Base-by-base conservation (phyloP, 2,888 invertebrate species). In the Neria commutata region DNA sequence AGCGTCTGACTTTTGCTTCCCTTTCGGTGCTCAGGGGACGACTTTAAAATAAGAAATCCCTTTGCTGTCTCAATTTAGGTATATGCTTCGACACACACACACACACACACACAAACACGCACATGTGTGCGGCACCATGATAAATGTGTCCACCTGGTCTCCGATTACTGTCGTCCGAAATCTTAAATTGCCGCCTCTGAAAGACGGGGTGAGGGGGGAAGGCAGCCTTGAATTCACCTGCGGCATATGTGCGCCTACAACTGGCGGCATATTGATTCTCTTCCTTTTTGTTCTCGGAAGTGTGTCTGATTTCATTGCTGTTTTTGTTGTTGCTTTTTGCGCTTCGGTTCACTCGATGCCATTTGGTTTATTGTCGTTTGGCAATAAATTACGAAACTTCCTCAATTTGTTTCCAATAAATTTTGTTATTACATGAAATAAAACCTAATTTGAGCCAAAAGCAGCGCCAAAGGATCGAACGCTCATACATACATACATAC, bases 331-430 rank as follows among this genome's bases (percentile, higher is more conserved):
- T n/a, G 14, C 42, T 50, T 26, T 23, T 49, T 48, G 26, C 16
- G 8, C 14, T 37, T 37, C 14, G 34, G 47, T 54, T 53, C 10
- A 48, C 21, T 53, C 54, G 37, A 42, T 58, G 45, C 54, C 54
- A 62, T 62, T 60, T 54, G 48, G 50, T 58, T 62, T 57, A 64
- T 58, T 54, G 59, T 49, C 50, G 50, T 57, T 58, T 50, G 55
- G 47, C 56, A 64, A 66, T 64, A 66, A 64, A 66, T 66, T 63
- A 59, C 40, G 54, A 40, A 64, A 64, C 63, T 62, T 64, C 61
- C 61, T 50, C 61, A 64, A 66, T 64, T 66, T 66, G 57, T 61
- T 64, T 56, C 52, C 61, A 66, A 66, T 66, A 66, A 66, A 64
- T 64, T 60, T 61, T 60, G 40, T 61, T 64, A 63, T 63, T 64